Conservation (phyloP, 2,888 invertebrate genomes). For the Limnephilus marmoratus region DNA sequence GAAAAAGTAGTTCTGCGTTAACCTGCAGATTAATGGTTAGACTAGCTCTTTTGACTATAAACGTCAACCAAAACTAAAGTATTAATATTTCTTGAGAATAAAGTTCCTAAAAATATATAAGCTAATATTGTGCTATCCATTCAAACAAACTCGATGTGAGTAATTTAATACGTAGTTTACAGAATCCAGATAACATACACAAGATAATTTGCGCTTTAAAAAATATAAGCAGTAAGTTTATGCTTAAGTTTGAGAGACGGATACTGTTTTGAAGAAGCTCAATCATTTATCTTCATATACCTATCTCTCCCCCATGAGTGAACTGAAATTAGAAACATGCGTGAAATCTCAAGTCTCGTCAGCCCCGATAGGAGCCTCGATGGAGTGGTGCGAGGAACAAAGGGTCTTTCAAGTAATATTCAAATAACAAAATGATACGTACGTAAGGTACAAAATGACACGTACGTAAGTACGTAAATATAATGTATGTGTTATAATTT, state of each 20-base stretch:
- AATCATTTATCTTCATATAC: slow-evolving; percentile 48
- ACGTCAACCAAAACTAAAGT: not conserved
- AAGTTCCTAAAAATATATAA: not conserved
- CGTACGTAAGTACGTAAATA: too few relatives aligned
- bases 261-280: slow-evolving; percentile 30
- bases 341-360: slow-evolving; percentile 9
- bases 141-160: not conserved
- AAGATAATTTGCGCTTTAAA: not conserved
- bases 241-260: not conserved
- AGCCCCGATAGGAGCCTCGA: not conserved
- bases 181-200: not conserved
- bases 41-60: not conserved
- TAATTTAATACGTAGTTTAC: not conserved
- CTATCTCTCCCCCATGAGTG: slow-evolving; percentile 48
- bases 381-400: not conserved
- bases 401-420: not conserved
- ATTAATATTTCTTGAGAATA: not conserved
- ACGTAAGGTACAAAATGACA: too few relatives aligned
- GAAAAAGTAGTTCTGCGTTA: not conserved
- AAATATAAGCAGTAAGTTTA: not conserved
- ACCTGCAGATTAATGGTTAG: not conserved
- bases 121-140: not conserved
- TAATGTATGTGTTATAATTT: too few relatives aligned
- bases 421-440: too few relatives aligned
- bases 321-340: slow-evolving; percentile 48